Conservation (phyloP, 2,888 invertebrate genomes). For the Idaea biselata region DNA sequence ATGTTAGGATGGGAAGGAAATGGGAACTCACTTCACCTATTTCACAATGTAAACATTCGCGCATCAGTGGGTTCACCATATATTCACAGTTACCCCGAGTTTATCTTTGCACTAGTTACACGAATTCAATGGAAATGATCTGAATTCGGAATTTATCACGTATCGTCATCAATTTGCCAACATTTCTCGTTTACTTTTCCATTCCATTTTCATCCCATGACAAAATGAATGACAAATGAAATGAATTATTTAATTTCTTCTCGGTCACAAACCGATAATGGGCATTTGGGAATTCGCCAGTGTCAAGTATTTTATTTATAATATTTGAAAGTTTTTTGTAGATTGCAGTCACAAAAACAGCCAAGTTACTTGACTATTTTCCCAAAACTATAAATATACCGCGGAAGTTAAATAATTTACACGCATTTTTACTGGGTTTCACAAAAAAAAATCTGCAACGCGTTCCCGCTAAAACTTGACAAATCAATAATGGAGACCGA, state of each 20-base stretch:
- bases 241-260: neutral
- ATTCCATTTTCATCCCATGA: constrained; percentile 58
- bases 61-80: constrained; percentile 42
- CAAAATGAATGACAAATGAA: constrained; percentile 50
- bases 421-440: too few relatives aligned
- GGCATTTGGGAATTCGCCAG: constrained; percentile 22
- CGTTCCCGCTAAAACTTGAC: too few relatives aligned
- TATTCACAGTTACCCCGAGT: constrained; percentile 32
- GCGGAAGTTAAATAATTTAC: too few relatives aligned
- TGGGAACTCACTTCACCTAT: constrained; percentile 29
- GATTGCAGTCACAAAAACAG: too few relatives aligned
- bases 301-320: too few relatives aligned
- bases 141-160: constrained; percentile 61
- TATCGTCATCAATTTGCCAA: constrained; percentile 73
- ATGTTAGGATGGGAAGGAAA: constrained; percentile 25
- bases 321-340: too few relatives aligned
- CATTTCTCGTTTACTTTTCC: constrained; percentile 66
- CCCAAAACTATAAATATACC: too few relatives aligned
- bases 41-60: constrained; percentile 74
- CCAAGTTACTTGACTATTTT: too few relatives aligned
- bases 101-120: constrained; percentile 33
- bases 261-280: too few relatives aligned
- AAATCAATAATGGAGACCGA: too few relatives aligned
- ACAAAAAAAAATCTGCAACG: too few relatives aligned
- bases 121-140: constrained; percentile 37